A percentile compares a stretch with the other conserved stretches of the same genome.
Conservation (phyloP, 2,888 invertebrate species). For the Eustalomyia histrio region DNA sequence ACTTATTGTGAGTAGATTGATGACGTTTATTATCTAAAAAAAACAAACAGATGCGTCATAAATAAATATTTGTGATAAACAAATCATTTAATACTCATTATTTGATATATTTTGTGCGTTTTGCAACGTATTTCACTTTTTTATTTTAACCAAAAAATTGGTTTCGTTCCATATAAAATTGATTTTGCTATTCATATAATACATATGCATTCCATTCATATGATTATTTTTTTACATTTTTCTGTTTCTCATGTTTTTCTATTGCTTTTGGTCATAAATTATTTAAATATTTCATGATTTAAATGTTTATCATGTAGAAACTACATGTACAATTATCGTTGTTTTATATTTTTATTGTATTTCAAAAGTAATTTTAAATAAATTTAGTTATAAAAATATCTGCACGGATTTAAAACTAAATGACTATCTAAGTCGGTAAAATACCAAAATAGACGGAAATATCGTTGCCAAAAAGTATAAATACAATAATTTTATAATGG, state of each 20-base stretch:
- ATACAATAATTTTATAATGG: too few species aligned
- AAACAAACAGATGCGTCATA: constrained; percentile 47
- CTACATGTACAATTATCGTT: constrained; percentile 6
- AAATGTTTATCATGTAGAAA: constrained; percentile 35
- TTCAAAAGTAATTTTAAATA: neutral
- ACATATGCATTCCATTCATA: neutral
- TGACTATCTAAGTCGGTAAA: too few species aligned
- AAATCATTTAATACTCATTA: neutral
- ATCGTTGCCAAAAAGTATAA: too few species aligned
- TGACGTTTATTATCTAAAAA: constrained; percentile 19
- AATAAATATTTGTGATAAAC: constrained; percentile 13
- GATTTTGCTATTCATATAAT: neutral
- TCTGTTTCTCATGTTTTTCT: constrained; percentile 6
- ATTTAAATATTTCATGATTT: constrained; percentile 40
- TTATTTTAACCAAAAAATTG: too few species aligned
- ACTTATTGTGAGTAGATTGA: neutral
- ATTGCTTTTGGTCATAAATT: constrained; percentile 42
- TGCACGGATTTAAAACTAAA: too few species aligned
- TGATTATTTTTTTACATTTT: neutral
- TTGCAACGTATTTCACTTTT: neutral
- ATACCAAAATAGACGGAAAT: too few species aligned
- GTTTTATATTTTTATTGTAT: constrained; percentile 18
- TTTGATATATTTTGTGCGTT: neutral
- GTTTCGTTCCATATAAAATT: too few species aligned
- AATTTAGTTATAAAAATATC: too few species aligned